Evolutionary conservation across 2,888 invertebrate species (phyloP), one percentile per base, ranked within the genome.

Genomic region (Hylaea fasciaria): DNA sequence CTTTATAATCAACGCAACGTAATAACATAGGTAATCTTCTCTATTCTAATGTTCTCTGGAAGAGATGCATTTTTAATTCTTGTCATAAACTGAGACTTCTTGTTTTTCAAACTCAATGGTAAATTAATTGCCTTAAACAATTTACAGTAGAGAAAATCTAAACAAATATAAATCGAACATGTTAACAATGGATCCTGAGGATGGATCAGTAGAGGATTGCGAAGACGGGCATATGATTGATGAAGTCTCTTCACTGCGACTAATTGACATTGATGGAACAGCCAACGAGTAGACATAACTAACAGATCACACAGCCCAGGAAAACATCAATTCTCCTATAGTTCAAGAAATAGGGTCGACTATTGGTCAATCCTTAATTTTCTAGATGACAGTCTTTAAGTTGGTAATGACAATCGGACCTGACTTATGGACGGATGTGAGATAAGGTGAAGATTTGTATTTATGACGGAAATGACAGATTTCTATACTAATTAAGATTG

Each of bases 221-320:
- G 66, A 76, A 78, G 81, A 77, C 80, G 78, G 77, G 77, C 78
- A 60, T 85, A 89, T 89, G 91, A 91, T 91, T 86, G 91, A 92
- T 92, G 84, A 82, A 80, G 80, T 82, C 84, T 87, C 89, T 80
- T 87, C 86, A 86, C 81, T 84, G 85, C 86, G 85, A 65, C 86
- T 92, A 92, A 92, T 92, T 91, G 92, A 92, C 92, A 91, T 83
- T 92, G 92, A 92, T 91, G 87, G 92, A 92, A 89, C 87, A 87
- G 86, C 78, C 77, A 76, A 71, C 74, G 75, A 69, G 74, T 76
- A 72, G 74, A 78, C 80, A 73, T 64, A 69, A 73, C 82, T 74
- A 78, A 43, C 54, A 50, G 28, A 73, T 62, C 68, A 72, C 69
- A 69, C 72, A 74, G 72, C 62, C 56, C 63, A 41, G 62, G 7